Percentiles rank a stretch among this genome's conserved stretches.
Evolutionary conservation across 2,113 vertebrate genomes (phyloP).

Genomic region (Electrona antarctica): DNA sequence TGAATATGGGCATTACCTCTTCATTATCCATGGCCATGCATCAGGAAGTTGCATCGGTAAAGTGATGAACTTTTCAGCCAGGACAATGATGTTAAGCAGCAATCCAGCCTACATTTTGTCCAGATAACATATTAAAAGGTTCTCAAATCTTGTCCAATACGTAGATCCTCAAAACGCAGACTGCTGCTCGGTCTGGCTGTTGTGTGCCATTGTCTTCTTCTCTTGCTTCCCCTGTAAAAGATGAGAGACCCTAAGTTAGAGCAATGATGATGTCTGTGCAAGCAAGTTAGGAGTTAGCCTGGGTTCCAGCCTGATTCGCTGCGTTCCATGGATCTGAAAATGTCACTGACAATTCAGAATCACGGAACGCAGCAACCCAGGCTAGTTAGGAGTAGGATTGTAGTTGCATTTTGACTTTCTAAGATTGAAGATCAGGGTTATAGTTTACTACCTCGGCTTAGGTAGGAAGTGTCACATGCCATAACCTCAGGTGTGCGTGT

Average conservation of each 20-base stretch:
- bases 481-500: neutral
- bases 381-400: constrained; percentile 2
- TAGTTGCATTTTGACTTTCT: neutral
- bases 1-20: constrained; percentile 54
- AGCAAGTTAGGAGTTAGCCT: neutral
- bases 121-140: neutral
- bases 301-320: no score
- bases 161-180: constrained; percentile 37
- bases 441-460: neutral
- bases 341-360: no score
- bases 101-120: constrained; percentile 19
- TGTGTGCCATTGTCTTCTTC: constrained; percentile 32
- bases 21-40: constrained; percentile 61
- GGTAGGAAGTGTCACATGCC: neutral
- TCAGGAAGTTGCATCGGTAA: constrained; percentile 48
- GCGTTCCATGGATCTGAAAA: no score
- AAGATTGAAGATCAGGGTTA: constrained; percentile 5
- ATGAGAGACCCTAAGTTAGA: constrained; percentile 16
- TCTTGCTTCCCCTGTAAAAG: constrained; percentile 38
- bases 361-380: no score
- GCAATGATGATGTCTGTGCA: constrained; percentile 20
- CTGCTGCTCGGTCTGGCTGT: constrained; percentile 15
- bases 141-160: neutral
- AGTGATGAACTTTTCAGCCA: constrained; percentile 22
- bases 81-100: constrained; percentile 4